Percentiles rank a stretch among this genome's conserved stretches.
Conservation (phyloP, 2,888 invertebrate genomes). For the Diplolepis rosae region DNA sequence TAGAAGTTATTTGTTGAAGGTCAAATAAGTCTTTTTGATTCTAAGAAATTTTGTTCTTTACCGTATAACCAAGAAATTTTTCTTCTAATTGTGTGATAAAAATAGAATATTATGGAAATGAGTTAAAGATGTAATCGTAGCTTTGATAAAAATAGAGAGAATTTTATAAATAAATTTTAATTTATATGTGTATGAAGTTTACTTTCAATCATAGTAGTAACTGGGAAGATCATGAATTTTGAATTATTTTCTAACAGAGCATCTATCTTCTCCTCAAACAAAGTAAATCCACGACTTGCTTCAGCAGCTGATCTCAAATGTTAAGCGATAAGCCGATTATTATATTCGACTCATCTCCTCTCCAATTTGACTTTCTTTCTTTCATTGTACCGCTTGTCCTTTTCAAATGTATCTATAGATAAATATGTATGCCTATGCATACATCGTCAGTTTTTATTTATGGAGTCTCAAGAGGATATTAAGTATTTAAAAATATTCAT, state of each 20-base stretch:
- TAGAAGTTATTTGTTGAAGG: no score
- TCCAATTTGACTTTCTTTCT: constrained; percentile 8
- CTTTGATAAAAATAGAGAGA: no score
- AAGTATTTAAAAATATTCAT: constrained; percentile 3
- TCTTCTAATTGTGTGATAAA: no score
- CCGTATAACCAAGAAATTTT: no score
- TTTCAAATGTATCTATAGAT: background rate
- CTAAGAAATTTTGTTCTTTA: no score
- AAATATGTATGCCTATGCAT: background rate
- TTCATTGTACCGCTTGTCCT: background rate
- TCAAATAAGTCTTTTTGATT: no score
- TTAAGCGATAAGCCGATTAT: constrained; percentile 57
- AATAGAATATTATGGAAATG: no score
- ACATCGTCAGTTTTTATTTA: background rate
- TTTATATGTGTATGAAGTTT: no score
- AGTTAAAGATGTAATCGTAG: no score
- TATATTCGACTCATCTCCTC: constrained; percentile 50
- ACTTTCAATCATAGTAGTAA: no score
- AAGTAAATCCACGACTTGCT: no score
- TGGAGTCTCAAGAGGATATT: background rate
- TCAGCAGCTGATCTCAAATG: constrained; percentile 51
- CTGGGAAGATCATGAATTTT: background rate
- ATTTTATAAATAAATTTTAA: no score
- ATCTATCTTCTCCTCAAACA: constrained; percentile 24
- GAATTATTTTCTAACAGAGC: background rate